Evolutionary conservation across 2,888 invertebrate species (phyloP).

Genomic region (Mythimna lalbum): DNA sequence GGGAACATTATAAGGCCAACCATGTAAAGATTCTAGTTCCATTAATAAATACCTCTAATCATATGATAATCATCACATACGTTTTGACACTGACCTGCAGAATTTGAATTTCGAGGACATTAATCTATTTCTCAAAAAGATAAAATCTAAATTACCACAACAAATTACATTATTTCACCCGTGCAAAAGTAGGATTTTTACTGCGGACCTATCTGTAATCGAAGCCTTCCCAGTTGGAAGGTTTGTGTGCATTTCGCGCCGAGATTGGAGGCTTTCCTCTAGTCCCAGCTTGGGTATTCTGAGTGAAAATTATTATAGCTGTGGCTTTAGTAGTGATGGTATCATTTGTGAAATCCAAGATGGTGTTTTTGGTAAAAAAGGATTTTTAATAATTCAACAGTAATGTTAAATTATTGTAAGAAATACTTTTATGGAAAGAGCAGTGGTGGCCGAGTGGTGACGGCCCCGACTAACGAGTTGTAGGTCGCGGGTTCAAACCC

Average conservation of each 20-base stretch:
- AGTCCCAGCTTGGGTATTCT: constrained; percentile 20
- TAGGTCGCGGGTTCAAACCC: too few relatives aligned
- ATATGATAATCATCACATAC: too few relatives aligned
- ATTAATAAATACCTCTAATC: too few relatives aligned
- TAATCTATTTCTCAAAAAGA: neutral
- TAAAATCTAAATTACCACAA: constrained; percentile 3
- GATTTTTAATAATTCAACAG: too few relatives aligned
- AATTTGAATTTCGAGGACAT: too few relatives aligned
- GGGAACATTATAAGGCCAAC: too few relatives aligned
- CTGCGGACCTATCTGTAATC: constrained; percentile 21
- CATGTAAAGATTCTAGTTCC: too few relatives aligned
- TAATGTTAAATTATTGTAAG: too few relatives aligned
- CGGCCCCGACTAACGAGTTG: too few relatives aligned
- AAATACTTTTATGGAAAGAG: too few relatives aligned
- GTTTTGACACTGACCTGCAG: too few relatives aligned
- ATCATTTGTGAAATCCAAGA: neutral
- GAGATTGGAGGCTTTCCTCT: constrained; percentile 43
- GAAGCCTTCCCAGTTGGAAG: constrained; percentile 4
- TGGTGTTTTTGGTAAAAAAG: neutral
- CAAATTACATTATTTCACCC: constrained; percentile 30
- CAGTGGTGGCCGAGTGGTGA: too few relatives aligned
- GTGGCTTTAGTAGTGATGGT: constrained; percentile 6
- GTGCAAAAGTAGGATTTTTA: constrained; percentile 22
- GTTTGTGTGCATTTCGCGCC: constrained; percentile 28
- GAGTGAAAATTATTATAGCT: constrained; percentile 25